These are phyloP conservation scores for Coleophora flavipennella DNA, from an alignment of 2,888 invertebrate species.

Conservation along the genomic window DNA sequence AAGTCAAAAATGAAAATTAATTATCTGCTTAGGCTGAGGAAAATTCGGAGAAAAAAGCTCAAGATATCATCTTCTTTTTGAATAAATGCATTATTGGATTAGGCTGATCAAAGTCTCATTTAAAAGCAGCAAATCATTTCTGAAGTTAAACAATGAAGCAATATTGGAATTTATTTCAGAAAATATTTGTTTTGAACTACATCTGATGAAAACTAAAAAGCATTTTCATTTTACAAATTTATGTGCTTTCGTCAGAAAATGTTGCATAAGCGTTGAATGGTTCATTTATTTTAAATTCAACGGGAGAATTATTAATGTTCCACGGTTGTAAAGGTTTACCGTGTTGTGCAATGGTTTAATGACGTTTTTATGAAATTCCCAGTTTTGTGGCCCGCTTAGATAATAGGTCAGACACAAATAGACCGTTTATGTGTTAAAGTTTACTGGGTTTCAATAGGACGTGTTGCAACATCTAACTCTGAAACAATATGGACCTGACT, in stretches of 20 bases:
- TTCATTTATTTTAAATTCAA: constrained; percentile 7
- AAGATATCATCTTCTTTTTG: no score
- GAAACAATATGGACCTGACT: constrained; percentile 28
- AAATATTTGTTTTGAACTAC: constrained; percentile 27
- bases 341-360: constrained; percentile 53
- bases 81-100: no score
- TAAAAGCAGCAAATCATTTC: no score
- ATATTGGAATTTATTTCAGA: constrained; percentile 20
- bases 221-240: constrained; percentile 36
- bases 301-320: constrained; percentile 11
- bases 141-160: no score
- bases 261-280: constrained; percentile 38
- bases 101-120: no score
- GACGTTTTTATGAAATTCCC: constrained; percentile 43
- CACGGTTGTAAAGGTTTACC: constrained; percentile 19
- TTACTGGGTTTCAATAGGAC: constrained; percentile 52
- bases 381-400: constrained; percentile 36
- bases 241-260: constrained; percentile 27
- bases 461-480: no score
- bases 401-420: constrained; percentile 60
- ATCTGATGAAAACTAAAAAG: constrained; percentile 43
- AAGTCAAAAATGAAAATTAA: no score
- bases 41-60: no score
- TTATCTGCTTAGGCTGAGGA: no score
- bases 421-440: constrained; percentile 38